Evolutionary conservation across 2,113 vertebrate genomes (phyloP).

Genomic region (Corythornis madagascariensis): DNA sequence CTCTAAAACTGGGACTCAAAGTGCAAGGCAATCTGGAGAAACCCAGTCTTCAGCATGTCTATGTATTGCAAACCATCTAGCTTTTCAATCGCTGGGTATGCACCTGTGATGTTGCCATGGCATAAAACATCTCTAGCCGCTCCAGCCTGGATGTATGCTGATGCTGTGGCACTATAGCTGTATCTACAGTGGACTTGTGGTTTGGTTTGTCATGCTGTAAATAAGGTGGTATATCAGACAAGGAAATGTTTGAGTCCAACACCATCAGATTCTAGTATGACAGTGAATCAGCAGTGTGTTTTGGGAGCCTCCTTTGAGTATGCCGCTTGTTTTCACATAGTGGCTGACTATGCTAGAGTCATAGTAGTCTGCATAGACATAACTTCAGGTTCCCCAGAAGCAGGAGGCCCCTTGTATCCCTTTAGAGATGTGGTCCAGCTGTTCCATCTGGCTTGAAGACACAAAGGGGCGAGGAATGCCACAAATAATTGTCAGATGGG

Average conservation of each 20-base stretch:
- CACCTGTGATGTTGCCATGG: accelerated
- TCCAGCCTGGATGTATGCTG: accelerated
- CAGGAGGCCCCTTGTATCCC: neutral
- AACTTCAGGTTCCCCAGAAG: neutral
- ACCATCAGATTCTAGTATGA: neutral
- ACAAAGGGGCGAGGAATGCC: neutral
- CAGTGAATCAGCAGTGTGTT: neutral
- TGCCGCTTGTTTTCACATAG: accelerated
- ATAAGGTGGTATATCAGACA: neutral
- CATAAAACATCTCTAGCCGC: neutral
- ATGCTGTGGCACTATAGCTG: neutral
- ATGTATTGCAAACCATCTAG: neutral
- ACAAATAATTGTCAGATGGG: neutral
- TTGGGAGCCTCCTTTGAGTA: neutral
- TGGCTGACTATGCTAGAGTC: neutral
- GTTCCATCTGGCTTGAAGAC: neutral
- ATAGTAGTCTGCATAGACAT: too few relatives aligned
- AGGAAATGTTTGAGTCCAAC: neutral
- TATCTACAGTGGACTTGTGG: neutral
- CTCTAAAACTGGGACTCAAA: neutral
- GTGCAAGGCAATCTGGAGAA: neutral
- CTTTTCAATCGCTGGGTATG: neutral
- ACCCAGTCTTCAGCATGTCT: neutral
- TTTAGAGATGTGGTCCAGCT: neutral
- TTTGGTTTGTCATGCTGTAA: neutral